Evolutionary conservation across 1,140 invertebrate species (phyloP).

Genomic region (Homarus americanus): DNA sequence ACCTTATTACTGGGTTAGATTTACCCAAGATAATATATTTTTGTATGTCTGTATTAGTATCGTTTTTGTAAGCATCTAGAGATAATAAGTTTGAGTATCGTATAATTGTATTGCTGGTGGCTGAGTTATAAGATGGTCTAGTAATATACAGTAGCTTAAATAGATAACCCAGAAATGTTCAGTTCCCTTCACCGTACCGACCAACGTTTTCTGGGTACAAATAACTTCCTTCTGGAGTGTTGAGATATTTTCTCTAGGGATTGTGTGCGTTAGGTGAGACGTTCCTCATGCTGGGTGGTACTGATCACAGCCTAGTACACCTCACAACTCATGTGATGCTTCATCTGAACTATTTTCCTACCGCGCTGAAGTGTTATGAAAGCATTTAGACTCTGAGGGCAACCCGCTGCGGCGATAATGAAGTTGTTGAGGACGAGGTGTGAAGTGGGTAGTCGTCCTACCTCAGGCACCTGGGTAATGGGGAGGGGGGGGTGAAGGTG

Average conservation of each 20-base stretch:
- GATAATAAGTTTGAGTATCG: no score
- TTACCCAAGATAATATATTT: no score
- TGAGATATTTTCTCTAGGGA: neutral
- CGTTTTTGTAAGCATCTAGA: no score
- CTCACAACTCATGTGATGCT: neutral
- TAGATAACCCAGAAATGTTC: no score
- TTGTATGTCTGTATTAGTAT: no score
- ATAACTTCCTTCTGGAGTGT: neutral
- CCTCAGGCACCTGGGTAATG: slow-evolving; percentile 31
- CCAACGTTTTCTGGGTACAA: slow-evolving; percentile 6
- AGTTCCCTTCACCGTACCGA: neutral
- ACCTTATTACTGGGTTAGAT: neutral
- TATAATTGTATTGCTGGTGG: no score
- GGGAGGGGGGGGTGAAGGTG: neutral
- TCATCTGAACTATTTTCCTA: neutral
- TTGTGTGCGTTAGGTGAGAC: no score
- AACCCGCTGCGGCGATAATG: neutral
- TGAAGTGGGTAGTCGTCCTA: slow-evolving; percentile 14
- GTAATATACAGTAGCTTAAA: no score
- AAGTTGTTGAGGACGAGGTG: neutral
- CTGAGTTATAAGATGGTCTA: no score
- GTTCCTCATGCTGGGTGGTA: no score
- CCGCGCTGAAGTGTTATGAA: no score
- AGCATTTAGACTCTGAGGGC: neutral
- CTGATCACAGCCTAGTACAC: no score